Evolutionary conservation across 2,888 invertebrate genomes (phyloP).

Genomic region (Linnaemya vulpina): DNA sequence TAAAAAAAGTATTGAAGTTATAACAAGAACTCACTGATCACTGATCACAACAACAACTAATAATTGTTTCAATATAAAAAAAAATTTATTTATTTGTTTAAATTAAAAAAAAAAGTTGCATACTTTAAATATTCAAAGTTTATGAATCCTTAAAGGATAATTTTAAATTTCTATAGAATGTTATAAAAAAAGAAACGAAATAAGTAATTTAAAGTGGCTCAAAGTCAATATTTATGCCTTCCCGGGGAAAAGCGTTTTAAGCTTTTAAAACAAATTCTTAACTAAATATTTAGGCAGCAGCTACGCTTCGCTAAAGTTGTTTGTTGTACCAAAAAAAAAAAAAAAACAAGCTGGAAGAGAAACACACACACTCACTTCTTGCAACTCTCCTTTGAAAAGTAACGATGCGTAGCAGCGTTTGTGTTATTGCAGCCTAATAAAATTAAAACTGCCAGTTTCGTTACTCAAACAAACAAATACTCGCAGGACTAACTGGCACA

Average conservation of each 20-base stretch:
- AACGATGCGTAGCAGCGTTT: constrained; percentile 34
- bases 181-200: constrained; percentile 20
- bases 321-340: not conserved
- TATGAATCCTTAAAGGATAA: not conserved
- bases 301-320: not conserved
- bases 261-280: constrained; percentile 12
- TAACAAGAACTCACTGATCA: no score
- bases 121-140: no score
- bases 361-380: not conserved
- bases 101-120: no score
- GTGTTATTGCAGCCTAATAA: constrained; percentile 51
- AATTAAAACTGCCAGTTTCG: constrained; percentile 17
- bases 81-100: no score
- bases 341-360: not conserved
- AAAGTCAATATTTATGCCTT: constrained; percentile 30
- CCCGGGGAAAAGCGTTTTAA: not conserved
- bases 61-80: no score
- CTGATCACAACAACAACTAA: no score
- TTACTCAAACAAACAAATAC: constrained; percentile 18
- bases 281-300: constrained; percentile 51
- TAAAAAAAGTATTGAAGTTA: no score
- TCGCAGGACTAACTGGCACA: constrained; percentile 6
- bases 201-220: constrained; percentile 1
- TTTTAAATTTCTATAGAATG: constrained; percentile 11
- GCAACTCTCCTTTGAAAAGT: constrained; percentile 6